phyloP scores from a whole-genome alignment of 2,888 invertebrate genomes.

The Cotesia congregata region DNA sequence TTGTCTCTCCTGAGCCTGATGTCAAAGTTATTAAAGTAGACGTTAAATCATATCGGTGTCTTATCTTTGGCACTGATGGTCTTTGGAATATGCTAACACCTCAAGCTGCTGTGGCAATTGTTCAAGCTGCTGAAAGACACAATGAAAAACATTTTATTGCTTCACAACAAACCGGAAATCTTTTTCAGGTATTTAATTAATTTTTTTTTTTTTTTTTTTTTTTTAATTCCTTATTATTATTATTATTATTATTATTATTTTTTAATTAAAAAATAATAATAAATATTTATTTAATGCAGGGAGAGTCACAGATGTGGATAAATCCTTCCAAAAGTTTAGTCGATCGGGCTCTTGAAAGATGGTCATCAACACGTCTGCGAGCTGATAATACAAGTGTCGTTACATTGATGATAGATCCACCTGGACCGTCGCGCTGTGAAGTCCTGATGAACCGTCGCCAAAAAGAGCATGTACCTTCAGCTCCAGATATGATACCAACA shows the following conservation, averaged over 20 bases:
- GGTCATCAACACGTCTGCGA: constrained; percentile 88
- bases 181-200: constrained; percentile 52
- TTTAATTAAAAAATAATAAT: neutral
- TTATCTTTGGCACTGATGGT: constrained; percentile 97
- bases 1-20: constrained; percentile 98
- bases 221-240: neutral
- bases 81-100: constrained; percentile 95
- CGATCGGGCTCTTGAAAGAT: constrained; percentile 84
- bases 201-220: neutral
- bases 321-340: constrained; percentile 95
- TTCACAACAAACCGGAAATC: constrained; percentile 66
- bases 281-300: constrained; percentile 50
- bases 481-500: constrained; percentile 42
- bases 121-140: constrained; percentile 84
- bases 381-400: constrained; percentile 98
- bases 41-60: constrained; percentile 76
- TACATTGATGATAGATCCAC: constrained; percentile 91
- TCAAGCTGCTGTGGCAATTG: constrained; percentile 85
- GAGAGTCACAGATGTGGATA: constrained; percentile 76
- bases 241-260: too few species aligned
- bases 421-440: constrained; percentile 83
- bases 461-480: constrained; percentile 51
- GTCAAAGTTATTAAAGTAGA: constrained; percentile 88
- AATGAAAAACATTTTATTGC: constrained; percentile 77
- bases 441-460: constrained; percentile 62